Evolutionary conservation across 2,888 invertebrate species (phyloP).

Genomic region (Watsonalla binaria): DNA sequence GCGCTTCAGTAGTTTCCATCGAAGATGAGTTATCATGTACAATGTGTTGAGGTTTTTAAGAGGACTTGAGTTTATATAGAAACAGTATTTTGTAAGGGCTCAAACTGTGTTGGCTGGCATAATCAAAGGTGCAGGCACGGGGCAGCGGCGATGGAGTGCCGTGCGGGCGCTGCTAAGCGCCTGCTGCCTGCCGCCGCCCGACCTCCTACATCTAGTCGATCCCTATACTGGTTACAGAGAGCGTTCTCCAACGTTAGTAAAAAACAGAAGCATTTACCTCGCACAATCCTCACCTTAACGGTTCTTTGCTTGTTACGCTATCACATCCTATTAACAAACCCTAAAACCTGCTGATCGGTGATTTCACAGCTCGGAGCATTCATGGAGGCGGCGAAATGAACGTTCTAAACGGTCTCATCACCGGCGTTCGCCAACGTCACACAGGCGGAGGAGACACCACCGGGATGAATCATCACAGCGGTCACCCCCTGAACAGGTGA

Average conservation of each 20-base stretch:
- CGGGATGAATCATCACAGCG: constrained; percentile 71
- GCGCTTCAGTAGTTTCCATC: constrained; percentile 7
- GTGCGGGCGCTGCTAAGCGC: constrained; percentile 55
- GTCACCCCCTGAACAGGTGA: constrained; percentile 73
- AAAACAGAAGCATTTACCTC: constrained; percentile 19
- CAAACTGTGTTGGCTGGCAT: constrained; percentile 16
- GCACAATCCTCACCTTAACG: constrained; percentile 56
- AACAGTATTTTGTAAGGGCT: not conserved
- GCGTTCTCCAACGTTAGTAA: constrained; percentile 65
- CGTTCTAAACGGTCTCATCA: constrained; percentile 92
- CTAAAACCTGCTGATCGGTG: constrained; percentile 76
- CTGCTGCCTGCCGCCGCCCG: constrained; percentile 65
- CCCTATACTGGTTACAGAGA: constrained; percentile 50
- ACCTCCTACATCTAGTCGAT: constrained; percentile 53
- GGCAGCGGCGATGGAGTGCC: constrained; percentile 51
- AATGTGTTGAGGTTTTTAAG: not conserved
- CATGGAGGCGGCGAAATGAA: constrained; percentile 88
- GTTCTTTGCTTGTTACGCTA: constrained; percentile 33
- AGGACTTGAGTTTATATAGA: not conserved
- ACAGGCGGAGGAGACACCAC: constrained; percentile 83
- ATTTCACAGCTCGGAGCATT: constrained; percentile 86
- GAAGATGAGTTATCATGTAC: constrained; percentile 5
- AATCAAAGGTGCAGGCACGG: constrained; percentile 43
- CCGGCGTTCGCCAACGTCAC: constrained; percentile 88
- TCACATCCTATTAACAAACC: constrained; percentile 63